Conservation (phyloP, 2,888 invertebrate genomes). For the Coremacera marginata region DNA sequence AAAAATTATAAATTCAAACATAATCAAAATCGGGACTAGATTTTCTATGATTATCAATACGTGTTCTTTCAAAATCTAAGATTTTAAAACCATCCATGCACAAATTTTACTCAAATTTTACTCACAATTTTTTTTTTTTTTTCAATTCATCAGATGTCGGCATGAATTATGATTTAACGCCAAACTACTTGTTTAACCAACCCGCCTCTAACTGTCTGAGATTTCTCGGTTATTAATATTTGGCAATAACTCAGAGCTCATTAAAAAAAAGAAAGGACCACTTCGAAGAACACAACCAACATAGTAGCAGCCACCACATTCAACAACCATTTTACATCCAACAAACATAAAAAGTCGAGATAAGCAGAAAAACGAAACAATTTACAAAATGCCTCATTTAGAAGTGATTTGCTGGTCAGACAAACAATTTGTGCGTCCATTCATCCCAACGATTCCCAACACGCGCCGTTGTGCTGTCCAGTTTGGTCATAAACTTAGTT, state of each 20-base stretch:
- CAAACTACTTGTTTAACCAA: neutral
- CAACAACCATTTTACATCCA: no score
- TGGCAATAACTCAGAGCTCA: slow-evolving; percentile 37
- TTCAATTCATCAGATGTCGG: no score
- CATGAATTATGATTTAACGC: neutral
- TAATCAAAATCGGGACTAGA: no score
- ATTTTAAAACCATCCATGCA: no score
- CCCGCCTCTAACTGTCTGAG: neutral
- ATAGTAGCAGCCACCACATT: neutral
- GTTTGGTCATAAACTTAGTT: neutral
- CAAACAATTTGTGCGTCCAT: slow-evolving; percentile 5
- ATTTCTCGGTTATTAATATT: slow-evolving; percentile 35
- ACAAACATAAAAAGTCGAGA: slow-evolving; percentile 18
- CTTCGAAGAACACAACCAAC: neutral
- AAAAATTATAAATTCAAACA: no score
- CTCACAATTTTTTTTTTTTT: no score
- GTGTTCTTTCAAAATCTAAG: no score
- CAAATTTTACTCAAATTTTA: no score
- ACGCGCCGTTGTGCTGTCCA: neutral
- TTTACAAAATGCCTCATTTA: slow-evolving; percentile 37
- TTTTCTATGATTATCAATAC: no score
- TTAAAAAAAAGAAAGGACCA: slow-evolving; percentile 15
- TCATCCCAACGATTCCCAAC: neutral
- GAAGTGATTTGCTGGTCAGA: slow-evolving; percentile 34
- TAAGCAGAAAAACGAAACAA: slow-evolving; percentile 27